These are phyloP conservation scores for Origma solitaria DNA, from an alignment of 2,113 vertebrate species.

Conservation along the genomic window DNA sequence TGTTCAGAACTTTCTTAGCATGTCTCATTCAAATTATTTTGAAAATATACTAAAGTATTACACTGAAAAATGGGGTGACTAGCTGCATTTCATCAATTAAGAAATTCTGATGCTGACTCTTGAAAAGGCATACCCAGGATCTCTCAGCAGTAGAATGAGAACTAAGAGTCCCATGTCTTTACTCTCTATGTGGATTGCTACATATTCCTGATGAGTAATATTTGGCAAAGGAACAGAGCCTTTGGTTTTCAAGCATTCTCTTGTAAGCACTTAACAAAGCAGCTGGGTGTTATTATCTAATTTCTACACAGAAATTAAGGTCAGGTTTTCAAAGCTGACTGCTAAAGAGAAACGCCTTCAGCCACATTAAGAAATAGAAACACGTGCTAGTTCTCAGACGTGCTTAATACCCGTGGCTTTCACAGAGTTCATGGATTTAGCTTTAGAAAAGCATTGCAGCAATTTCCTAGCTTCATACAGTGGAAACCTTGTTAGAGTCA, in stretches of 20 bases:
- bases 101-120: not conserved
- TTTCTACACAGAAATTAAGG: not conserved
- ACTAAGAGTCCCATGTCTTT: not conserved
- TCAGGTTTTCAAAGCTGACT: not conserved
- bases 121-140: not conserved
- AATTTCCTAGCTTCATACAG: fast-evolving
- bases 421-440: not conserved
- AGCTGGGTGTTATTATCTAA: not conserved
- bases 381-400: not conserved
- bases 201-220: not conserved
- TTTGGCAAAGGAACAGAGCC: not conserved
- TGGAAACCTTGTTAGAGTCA: not conserved
- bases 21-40: not conserved
- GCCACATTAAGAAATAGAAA: not conserved
- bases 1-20: not conserved
- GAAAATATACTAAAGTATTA: not conserved
- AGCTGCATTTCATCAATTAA: not conserved
- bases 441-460: not conserved
- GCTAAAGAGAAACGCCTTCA: not conserved
- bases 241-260: not conserved
- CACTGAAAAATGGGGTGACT: not conserved
- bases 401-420: not conserved
- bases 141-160: not conserved
- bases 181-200: not conserved
- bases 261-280: not conserved